phyloP scores from a whole-genome alignment of 2,797 vertebrate species.

The Lemur catta region DNA sequence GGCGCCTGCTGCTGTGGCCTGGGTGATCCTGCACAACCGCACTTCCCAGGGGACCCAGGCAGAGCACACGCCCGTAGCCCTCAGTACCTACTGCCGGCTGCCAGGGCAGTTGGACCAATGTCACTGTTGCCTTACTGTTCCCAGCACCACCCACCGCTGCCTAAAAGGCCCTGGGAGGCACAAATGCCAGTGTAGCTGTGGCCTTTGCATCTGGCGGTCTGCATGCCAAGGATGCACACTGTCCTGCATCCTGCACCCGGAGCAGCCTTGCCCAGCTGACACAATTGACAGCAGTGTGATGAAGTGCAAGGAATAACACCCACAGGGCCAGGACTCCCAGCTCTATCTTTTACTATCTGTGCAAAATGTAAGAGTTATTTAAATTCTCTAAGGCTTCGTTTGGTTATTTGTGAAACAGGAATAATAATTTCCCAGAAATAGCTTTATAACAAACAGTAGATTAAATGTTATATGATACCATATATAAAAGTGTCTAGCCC shows the following conservation, averaged over 20 bases:
- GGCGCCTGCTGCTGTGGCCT: no score
- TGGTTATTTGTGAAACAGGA: not conserved
- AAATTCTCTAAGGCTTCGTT: not conserved
- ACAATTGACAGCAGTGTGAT: not conserved
- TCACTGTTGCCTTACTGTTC: no score
- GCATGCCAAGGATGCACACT: no score
- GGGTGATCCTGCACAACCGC: no score
- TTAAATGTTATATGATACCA: not conserved
- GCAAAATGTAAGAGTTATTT: not conserved
- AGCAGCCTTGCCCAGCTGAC: not conserved
- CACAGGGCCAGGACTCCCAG: not conserved
- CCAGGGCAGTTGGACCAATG: no score
- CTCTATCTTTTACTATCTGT: not conserved
- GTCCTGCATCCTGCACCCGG: not conserved
- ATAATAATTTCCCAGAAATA: not conserved
- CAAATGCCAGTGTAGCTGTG: no score
- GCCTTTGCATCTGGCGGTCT: no score
- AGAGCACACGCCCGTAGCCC: no score
- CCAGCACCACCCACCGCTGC: no score
- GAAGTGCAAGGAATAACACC: not conserved
- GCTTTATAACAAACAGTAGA: not conserved
- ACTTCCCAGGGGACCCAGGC: no score
- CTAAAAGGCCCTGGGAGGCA: no score
- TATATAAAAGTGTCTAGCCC: not conserved
- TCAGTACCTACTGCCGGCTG: no score